Evolutionary conservation across 2,888 invertebrate genomes (phyloP).

Genomic region (Perizoma affinitatum): DNA sequence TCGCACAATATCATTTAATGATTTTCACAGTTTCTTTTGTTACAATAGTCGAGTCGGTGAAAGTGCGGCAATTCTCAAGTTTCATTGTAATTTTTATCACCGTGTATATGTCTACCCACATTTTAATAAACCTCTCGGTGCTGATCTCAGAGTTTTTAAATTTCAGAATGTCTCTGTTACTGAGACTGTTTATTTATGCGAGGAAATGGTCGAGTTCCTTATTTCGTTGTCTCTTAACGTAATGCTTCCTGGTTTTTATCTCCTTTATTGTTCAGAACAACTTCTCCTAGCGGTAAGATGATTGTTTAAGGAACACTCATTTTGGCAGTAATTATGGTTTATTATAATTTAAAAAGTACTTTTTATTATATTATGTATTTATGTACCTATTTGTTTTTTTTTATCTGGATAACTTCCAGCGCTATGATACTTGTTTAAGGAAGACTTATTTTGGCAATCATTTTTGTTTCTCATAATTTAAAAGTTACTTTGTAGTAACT

Average conservation of each 20-base stretch:
- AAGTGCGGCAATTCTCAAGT: constrained; percentile 37
- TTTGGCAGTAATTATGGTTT: no score
- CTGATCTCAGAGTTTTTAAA: constrained; percentile 28
- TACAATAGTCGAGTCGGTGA: constrained; percentile 35
- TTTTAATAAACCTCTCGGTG: constrained; percentile 35
- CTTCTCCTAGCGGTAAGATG: constrained; percentile 1
- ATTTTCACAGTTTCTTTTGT: constrained; percentile 35
- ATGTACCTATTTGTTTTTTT: no score
- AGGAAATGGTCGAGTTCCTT: constrained; percentile 37
- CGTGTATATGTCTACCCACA: constrained; percentile 24
- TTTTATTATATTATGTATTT: no score
- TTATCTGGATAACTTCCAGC: no score
- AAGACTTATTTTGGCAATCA: no score
- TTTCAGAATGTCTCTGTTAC: constrained; percentile 23
- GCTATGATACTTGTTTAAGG: no score
- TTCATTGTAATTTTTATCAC: constrained; percentile 39
- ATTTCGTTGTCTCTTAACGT: constrained; percentile 29
- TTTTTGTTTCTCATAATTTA: no score
- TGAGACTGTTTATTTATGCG: constrained; percentile 35
- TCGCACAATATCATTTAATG: constrained; percentile 24
- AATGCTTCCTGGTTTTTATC: constrained; percentile 33
- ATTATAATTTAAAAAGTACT: no score
- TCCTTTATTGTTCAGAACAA: constrained; percentile 22
- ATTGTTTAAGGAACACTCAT: no score
- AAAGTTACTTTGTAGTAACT: no score